phyloP scores from a whole-genome alignment of 2,888 invertebrate species.

The Drosophila greeni region DNA sequence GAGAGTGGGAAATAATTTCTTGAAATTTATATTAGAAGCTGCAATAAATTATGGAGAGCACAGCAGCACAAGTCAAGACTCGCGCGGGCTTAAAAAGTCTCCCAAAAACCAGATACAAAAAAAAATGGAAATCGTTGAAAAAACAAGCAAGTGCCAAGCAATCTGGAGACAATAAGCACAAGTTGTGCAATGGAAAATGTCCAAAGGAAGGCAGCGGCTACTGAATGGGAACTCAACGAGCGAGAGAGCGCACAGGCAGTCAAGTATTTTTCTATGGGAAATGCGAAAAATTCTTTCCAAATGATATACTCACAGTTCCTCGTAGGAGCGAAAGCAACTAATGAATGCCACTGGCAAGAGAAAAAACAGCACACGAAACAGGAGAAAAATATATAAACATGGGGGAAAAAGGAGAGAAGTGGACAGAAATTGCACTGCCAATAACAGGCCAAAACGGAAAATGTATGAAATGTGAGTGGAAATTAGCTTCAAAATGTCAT shows the following conservation, averaged over 20 bases:
- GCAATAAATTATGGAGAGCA: constrained; percentile 60
- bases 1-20: constrained; percentile 55
- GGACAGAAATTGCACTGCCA: constrained; percentile 43
- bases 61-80: constrained; percentile 24
- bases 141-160: constrained; percentile 15
- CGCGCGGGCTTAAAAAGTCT: constrained; percentile 16
- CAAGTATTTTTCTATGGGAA: constrained; percentile 31
- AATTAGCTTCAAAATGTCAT: constrained; percentile 56
- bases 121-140: background rate
- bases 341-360: constrained; percentile 36
- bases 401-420: constrained; percentile 24
- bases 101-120: constrained; percentile 21
- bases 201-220: constrained; percentile 17
- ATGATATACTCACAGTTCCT: constrained; percentile 30
- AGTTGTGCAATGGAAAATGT: constrained; percentile 58
- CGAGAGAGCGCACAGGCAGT: constrained; percentile 5
- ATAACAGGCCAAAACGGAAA: constrained; percentile 40
- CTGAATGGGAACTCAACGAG: constrained; percentile 11
- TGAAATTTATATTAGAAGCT: constrained; percentile 64
- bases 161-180: constrained; percentile 50
- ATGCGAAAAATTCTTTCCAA: constrained; percentile 22
- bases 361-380: constrained; percentile 23
- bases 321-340: constrained; percentile 10
- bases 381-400: constrained; percentile 22
- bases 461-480: constrained; percentile 48